Conservation (phyloP, 1,140 invertebrate genomes). For the Musca vetustissima region DNA sequence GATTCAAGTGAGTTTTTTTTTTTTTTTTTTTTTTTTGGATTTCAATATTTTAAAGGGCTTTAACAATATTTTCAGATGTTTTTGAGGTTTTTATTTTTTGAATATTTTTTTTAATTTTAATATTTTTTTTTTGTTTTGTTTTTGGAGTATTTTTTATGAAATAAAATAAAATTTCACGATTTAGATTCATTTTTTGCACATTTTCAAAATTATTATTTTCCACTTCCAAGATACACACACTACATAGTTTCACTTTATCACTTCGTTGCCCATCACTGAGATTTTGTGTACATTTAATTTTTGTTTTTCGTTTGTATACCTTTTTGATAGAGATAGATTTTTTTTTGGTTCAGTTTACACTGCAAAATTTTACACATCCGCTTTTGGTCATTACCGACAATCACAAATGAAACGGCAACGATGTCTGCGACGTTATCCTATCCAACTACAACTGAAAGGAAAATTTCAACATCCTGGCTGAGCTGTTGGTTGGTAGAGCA, state of each 20-base stretch:
- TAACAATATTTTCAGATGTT: too few relatives aligned
- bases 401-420: constrained; percentile 21
- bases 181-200: background rate
- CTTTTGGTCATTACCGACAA: constrained; percentile 7
- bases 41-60: too few relatives aligned
- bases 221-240: background rate
- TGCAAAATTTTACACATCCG: constrained; percentile 28
- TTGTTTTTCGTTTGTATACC: constrained; percentile 23
- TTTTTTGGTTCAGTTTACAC: background rate
- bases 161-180: too few relatives aligned
- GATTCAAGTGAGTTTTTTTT: too few relatives aligned
- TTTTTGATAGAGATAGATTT: constrained; percentile 7
- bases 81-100: too few relatives aligned
- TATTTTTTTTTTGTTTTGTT: too few relatives aligned
- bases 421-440: constrained; percentile 31
- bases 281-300: constrained; percentile 9
- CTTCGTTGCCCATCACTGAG: background rate
- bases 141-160: too few relatives aligned
- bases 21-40: too few relatives aligned
- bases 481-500: too few relatives aligned
- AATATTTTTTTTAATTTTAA: too few relatives aligned
- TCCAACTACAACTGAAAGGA: constrained; percentile 32
- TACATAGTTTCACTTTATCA: background rate
- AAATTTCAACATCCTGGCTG: constrained; percentile 5
- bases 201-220: background rate